Percentiles rank a stretch among this genome's conserved stretches.
phyloP scores from a whole-genome alignment of 2,113 vertebrate genomes.

The Phodopus roborovskii region DNA sequence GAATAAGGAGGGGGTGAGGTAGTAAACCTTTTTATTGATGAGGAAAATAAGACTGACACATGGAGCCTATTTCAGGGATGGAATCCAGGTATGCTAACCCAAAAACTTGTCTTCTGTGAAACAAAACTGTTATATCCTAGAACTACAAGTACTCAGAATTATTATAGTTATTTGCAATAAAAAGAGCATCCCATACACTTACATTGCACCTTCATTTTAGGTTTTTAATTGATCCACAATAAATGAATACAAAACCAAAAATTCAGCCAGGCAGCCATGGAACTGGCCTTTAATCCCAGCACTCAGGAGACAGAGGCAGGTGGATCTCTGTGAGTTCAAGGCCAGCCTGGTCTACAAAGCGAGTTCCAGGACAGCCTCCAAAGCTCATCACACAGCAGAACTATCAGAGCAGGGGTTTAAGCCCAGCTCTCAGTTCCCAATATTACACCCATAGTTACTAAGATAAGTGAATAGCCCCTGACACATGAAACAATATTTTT shows the following conservation, averaged over 20 bases:
- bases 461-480: background rate
- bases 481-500: slow-evolving; percentile 19
- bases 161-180: slow-evolving; percentile 38
- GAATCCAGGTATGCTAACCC: background rate
- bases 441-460: background rate
- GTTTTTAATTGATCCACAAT: slow-evolving; percentile 17
- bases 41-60: slow-evolving; percentile 29
- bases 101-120: slow-evolving; percentile 33
- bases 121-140: background rate
- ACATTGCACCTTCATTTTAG: slow-evolving; percentile 6
- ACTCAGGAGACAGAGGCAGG: too few relatives aligned
- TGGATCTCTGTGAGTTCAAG: too few relatives aligned
- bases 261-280: background rate
- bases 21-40: slow-evolving; percentile 24
- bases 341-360: too few relatives aligned
- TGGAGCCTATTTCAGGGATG: slow-evolving; percentile 15
- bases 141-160: slow-evolving; percentile 31
- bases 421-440: slow-evolving; percentile 25
- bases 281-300: too few relatives aligned
- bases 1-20: background rate
- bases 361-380: too few relatives aligned
- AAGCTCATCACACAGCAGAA: background rate
- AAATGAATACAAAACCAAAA: slow-evolving; percentile 30
- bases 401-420: slow-evolving; percentile 42
- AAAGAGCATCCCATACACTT: slow-evolving; percentile 3